These are phyloP conservation scores for Allolobophora icterica DNA, from an alignment of 2,888 invertebrate genomes.

Conservation along the genomic window DNA sequence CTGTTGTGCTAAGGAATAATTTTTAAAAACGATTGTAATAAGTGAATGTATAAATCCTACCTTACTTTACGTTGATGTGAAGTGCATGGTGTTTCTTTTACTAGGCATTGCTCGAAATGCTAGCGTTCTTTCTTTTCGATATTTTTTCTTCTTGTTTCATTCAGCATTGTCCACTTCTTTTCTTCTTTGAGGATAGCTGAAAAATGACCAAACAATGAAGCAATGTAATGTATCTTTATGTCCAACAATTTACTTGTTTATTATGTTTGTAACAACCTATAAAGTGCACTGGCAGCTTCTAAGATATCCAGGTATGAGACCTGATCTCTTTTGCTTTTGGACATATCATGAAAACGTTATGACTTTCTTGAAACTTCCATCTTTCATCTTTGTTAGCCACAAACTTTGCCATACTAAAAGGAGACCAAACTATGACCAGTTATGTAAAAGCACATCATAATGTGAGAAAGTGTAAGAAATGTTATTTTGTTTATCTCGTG, in stretches of 20 bases:
- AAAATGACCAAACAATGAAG: conserved; percentile 12
- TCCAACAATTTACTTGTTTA: background rate
- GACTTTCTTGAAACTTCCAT: background rate
- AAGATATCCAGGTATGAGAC: too few species aligned
- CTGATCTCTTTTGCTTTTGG: background rate
- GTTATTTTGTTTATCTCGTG: background rate
- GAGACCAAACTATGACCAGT: background rate
- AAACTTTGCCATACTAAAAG: background rate
- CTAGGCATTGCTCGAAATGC: background rate
- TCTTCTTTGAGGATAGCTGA: background rate
- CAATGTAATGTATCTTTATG: background rate
- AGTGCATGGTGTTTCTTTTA: background rate
- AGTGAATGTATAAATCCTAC: background rate
- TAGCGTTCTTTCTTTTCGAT: background rate
- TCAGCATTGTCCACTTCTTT: background rate
- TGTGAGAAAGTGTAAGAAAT: background rate
- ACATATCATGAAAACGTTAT: conserved; percentile 1
- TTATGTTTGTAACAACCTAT: too few species aligned
- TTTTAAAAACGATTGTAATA: background rate
- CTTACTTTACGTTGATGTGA: background rate
- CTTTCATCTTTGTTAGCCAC: background rate
- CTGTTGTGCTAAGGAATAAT: too few species aligned
- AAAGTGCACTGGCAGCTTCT: too few species aligned
- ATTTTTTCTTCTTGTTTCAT: background rate
- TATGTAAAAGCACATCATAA: background rate